Percentiles rank a stretch among this genome's conserved stretches.
Evolutionary conservation across 2,113 vertebrate genomes (phyloP).

Genomic region (Cinclus cinclus): DNA sequence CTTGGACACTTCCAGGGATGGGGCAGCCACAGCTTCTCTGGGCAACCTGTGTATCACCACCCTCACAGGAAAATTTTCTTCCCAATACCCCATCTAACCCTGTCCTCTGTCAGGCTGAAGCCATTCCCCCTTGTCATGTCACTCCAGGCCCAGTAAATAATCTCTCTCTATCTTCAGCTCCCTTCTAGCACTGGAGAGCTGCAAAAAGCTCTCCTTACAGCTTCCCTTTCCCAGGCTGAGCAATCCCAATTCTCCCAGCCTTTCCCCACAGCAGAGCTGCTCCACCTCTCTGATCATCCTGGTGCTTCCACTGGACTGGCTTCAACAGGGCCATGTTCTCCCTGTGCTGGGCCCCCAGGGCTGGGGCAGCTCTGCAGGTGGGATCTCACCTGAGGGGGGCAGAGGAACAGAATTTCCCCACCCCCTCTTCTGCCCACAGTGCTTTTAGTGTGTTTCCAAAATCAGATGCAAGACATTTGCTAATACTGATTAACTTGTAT

Average conservation of each 20-base stretch:
- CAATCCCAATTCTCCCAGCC: not conserved
- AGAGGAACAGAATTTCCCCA: not conserved
- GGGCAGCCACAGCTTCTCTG: not conserved
- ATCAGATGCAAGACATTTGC: not conserved
- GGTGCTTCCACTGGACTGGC: not conserved
- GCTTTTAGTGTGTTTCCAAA: not conserved
- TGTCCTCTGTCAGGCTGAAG: not conserved
- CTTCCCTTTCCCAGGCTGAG: not conserved
- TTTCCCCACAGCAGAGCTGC: not conserved
- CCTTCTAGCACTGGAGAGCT: no score
- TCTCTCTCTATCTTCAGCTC: not conserved
- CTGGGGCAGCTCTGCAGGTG: not conserved
- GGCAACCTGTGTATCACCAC: not conserved
- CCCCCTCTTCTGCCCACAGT: fast-evolving
- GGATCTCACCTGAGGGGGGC: not conserved
- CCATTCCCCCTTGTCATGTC: no score
- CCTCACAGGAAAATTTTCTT: not conserved
- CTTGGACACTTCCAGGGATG: not conserved
- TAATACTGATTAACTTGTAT: not conserved
- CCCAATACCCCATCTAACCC: not conserved
- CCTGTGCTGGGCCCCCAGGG: not conserved
- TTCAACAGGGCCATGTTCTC: fast-evolving
- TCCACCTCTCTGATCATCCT: not conserved
- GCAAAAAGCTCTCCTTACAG: not conserved
- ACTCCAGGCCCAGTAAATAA: not conserved